Evolutionary conservation across 1,140 invertebrate genomes (phyloP), one percentile per base, ranked within the genome.

Genomic region (Centruroides sculpturatus): DNA sequence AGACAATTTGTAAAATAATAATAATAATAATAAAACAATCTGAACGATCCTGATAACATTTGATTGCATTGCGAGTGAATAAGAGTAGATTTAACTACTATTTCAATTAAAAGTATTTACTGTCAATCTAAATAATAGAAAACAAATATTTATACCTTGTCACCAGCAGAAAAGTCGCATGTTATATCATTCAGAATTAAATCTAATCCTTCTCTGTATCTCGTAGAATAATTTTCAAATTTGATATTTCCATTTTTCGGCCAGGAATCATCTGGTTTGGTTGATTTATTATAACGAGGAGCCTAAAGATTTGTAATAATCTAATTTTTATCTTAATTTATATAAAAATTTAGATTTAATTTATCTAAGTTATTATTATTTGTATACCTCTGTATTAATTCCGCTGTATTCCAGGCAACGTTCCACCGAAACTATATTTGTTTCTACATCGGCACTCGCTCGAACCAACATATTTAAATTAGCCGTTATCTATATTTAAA

Each of bases 201-300:
- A 47, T 72, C 71, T 8, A 74, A 60, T n/a, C 72, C 67, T 35
- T 56, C 49, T 66, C 85, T 23, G 36, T 66, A 66, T 13, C 62
- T 51, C 11, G 87, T 84, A 69, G 84, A 79, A 68, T 85, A 89
- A 64, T 88, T 77, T 41, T 81, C 78, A 71, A 93, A 92, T 64
- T 78, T 76, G 9, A 94, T 82, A 12, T 74, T 71, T 53, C 90
- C 91, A 2, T 77, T 73, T n/a, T 74, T 71, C 2, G 90, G 91
- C 91, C 91, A 94, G 51, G 81, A 73, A 34, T 73, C 36, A 3
- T 57, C 9, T 12, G 66, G 63, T 10, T 23, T 10, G 11, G 41
- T 41, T 48, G 49, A 12, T 9, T 60, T 8, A 3, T 6, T 51
- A 51, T 49, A 5, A 58, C 62, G 55, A 23, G 50, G 4, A 48